Base-by-base conservation (phyloP, 2,113 vertebrate genomes). In the Microtus richardsoni region DNA sequence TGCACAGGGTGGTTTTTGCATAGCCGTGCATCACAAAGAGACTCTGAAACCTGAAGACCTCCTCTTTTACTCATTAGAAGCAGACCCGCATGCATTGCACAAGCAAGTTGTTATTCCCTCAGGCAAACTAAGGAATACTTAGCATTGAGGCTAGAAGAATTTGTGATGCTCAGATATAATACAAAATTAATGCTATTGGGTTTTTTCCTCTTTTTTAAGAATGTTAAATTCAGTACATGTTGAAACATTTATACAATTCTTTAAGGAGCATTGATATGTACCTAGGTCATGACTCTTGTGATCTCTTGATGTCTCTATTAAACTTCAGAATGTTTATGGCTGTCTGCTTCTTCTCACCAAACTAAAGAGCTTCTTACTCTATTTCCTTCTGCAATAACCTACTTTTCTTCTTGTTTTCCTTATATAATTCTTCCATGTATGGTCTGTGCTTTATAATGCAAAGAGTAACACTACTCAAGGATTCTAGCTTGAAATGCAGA, bases 151-250 rank as follows among this genome's bases (percentile, higher is more conserved):
- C 28, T 41, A 36, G 70, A 88, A 33, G 30, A 44, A 70, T 36
- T 66, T 85, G 33, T 60, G 82, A 66, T 21, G 5, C 52, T 58
- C 68, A 83, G 66, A 79, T 47, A 94, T 58, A 96, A 95, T 88
- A 80, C 39, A 8, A 58, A 89, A 83, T 74, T 68, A 73, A 85
- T 68, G 5, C 36, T 64, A 79, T n/a, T 91, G 36, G 2, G 3
- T 19, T 26, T 66, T 16, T 24, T 49, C 16, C 14, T 41, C 22
- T n/a, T 2, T 64, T 84, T 39, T 64, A 8, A 64, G 11, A 84
- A 89, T 49, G 11, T 79, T 86, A 94, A 94, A 11, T 13, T 95
- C 68, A 91, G 83, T 28, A 70, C 33, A n/a, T 33, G 6, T 90
- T 36, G 60, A 70, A 95, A 79, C 52, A 39, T 71, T 90, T 89